Evolutionary conservation across 2,888 invertebrate genomes (phyloP).

Genomic region (Agrotis segetum): DNA sequence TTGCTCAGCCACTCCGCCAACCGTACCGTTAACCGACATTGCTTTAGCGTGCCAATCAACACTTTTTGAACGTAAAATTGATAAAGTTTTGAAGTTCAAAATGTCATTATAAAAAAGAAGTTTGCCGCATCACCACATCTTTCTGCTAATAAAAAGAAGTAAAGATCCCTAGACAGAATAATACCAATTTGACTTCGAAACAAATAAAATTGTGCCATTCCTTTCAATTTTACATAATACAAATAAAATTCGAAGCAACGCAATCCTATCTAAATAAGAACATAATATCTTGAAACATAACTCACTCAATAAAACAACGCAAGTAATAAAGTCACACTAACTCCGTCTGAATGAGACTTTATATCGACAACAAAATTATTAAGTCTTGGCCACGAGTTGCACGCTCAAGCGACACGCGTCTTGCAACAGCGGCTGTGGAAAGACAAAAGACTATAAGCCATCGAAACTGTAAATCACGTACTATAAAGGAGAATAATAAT

Average conservation of each 20-base stretch:
- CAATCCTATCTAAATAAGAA: slow-evolving; percentile 5
- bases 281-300: slow-evolving; percentile 1
- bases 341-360: slow-evolving; percentile 10
- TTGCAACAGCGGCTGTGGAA: background rate
- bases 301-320: background rate
- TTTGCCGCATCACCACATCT: background rate
- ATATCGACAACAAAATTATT: slow-evolving; percentile 33
- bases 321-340: slow-evolving; percentile 16
- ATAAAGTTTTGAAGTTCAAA: no score
- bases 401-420: background rate
- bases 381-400: background rate
- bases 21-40: no score
- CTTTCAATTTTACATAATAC: background rate
- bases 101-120: no score
- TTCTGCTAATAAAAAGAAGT: background rate
- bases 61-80: no score
- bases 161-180: background rate
- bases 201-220: background rate
- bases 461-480: no score
- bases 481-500: no score
- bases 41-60: no score
- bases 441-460: background rate
- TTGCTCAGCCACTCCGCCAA: no score
- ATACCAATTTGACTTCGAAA: background rate
- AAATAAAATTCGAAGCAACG: background rate